Conservation (phyloP, 2,113 vertebrate genomes). For the Neodon shergylaensis region DNA sequence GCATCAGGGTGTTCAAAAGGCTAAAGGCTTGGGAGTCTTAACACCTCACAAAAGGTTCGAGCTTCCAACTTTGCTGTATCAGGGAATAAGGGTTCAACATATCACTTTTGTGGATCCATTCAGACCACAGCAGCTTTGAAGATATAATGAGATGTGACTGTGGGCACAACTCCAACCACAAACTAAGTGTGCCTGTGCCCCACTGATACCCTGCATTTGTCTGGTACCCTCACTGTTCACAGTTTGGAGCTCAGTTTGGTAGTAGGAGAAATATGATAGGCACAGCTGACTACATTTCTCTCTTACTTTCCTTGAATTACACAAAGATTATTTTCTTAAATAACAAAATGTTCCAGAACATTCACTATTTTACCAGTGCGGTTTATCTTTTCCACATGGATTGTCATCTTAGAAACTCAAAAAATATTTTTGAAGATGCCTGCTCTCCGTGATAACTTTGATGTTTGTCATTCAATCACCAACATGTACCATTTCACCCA, state of each 20-base stretch:
- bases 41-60: not conserved
- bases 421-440: slow-evolving; percentile 31
- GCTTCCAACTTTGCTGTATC: not conserved
- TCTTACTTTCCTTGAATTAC: slow-evolving; percentile 41
- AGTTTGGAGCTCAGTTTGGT: not conserved
- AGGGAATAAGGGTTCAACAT: not conserved
- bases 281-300: not conserved
- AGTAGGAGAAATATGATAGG: not conserved
- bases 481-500: not conserved
- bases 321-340: slow-evolving; percentile 22
- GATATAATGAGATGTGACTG: not conserved
- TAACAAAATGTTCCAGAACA: slow-evolving; percentile 46
- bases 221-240: not conserved
- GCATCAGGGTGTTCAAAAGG: not conserved
- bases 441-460: not conserved
- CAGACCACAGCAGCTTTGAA: not conserved
- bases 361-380: slow-evolving; percentile 34
- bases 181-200: not conserved
- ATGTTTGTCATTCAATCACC: not conserved
- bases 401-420: slow-evolving; percentile 32
- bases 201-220: not conserved
- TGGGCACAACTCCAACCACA: not conserved
- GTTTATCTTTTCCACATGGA: slow-evolving; percentile 31
- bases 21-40: no score
- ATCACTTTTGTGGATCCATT: not conserved